Base-by-base conservation (phyloP, 2,888 invertebrate species). In the Nomada ruficornis region DNA sequence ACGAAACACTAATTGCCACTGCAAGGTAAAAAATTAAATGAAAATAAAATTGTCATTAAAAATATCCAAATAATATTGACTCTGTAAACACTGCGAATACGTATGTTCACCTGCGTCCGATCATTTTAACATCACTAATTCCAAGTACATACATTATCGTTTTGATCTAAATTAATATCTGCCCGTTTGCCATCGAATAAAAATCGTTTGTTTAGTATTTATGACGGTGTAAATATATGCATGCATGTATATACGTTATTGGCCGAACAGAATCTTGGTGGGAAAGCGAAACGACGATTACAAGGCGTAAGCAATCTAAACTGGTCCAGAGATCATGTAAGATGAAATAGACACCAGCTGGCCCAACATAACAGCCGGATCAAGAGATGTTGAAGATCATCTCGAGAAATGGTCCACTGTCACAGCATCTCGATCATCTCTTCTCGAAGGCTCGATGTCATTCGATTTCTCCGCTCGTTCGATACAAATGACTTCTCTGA, bases 381-480 rank as follows among this genome's bases (percentile, higher is more conserved):
- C 88, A 44, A 72, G 57, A 88, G 91, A 93, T 91, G 92, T 91
- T 90, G 89, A 91, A 91, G 90, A 93, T 92, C 92, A 92, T 93
- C 93, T 91, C 91, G 89, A 92, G 91, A 90, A 89, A 91, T 86
- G 89, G 89, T 90, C 87, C 90, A 89, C 87, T 82, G 60, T 74
- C 77, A 73, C 84, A 85, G 86, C 84, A 90, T 90, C 86, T 89
- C 76, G 83, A 91, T 89, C 89, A 90, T 91, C 91, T 91, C 77
- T 83, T 75, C 59, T 71, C 72, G 55, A 20, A 62, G 47, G 23
- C 59, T 69, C 62, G 60, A 68, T 69, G 76, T 85, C 85, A 85
- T 82, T 87, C 73, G 54, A 82, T 80, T 68, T 47, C 20, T 36
- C 54, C 50, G 18, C 55, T n/a, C 50, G 29, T 64, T 72, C 83